Base-by-base conservation (phyloP, 2,113 vertebrate genomes). In the Taxidea taxus region DNA sequence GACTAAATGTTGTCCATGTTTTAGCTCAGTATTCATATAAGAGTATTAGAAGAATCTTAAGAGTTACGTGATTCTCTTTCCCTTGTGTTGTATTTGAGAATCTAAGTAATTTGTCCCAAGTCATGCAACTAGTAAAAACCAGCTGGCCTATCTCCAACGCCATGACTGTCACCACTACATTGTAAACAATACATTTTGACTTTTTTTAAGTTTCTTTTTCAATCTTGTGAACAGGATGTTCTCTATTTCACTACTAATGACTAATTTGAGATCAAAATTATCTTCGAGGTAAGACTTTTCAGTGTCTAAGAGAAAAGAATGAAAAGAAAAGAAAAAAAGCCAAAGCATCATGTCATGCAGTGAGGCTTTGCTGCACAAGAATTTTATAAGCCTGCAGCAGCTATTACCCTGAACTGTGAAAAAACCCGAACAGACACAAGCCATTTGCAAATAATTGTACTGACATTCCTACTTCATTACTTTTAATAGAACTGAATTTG, bases 381-480 rank as follows among this genome's bases (percentile, higher is more conserved):
- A 77, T 93, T 86, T 62, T 56, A 94, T 83, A 82, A 97, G 88
- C 64, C 34, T 56, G 27, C 4, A 77, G 66, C 62, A 81, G 23
- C 85, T 90, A 68, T 87, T 88, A 72, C 20, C 5, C 0, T 60
- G 77, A 84, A 78, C 78, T 93, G 58, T 90, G 93, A 56, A 85
- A 87, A 89, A 94, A 42, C 42, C 90, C 72, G 74, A 87, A 88
- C 15, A 95, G 95, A 7, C 2, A 96, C 0, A 2, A 92, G 13
- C 1, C 5, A 1, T 94, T 94, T 34, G 84, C 80, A 98, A 94
- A 98, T 92, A 88, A 98, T 91, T 97, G 0, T 0, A 68, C 85
- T 96, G 98, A 82, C 3, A 4, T 97, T 93, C 90, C 62, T 97
- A 68, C 64, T 96, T 97, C 0, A 0, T 92, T 97, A 83, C 66